A percentile compares a stretch with the other conserved stretches of the same genome.
Conservation (phyloP, 1,140 invertebrate genomes). For the Rhagoletis pomonella region DNA sequence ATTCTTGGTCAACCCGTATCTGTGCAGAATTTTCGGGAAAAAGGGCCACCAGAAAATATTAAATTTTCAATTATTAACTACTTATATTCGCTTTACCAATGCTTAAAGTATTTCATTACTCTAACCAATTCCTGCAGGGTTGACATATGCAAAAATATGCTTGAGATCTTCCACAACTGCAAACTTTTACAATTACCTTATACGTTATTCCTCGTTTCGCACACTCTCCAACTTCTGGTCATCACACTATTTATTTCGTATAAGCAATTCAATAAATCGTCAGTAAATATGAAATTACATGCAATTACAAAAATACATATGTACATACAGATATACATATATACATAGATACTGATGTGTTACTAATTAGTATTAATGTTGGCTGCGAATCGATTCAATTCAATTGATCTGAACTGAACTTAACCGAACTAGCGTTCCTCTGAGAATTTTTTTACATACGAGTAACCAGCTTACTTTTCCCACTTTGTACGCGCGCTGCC, state of each 20-base stretch:
- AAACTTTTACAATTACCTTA: not conserved
- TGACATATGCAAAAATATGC: no score
- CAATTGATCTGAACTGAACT: not conserved
- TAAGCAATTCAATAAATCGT: slow-evolving; percentile 37
- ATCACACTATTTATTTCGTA: not conserved
- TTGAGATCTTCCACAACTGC: not conserved
- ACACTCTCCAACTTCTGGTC: no score
- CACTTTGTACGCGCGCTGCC: not conserved
- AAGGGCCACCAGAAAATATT: no score
- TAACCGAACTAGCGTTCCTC: not conserved
- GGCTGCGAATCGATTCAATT: slow-evolving; percentile 29
- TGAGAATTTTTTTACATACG: not conserved
- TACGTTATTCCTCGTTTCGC: not conserved
- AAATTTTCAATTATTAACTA: no score
- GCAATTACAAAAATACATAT: not conserved
- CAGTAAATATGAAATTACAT: slow-evolving; percentile 19
- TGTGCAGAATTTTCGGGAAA: no score
- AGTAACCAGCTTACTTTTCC: not conserved
- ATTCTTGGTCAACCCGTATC: no score
- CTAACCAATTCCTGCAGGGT: no score
- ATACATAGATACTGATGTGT: slow-evolving; percentile 9
- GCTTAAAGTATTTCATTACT: no score
- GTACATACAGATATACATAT: not conserved
- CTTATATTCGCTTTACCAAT: no score
- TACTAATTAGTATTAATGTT: slow-evolving; percentile 33